phyloP scores from a whole-genome alignment of 2,797 vertebrate species.

The Danio jaintianensis region DNA sequence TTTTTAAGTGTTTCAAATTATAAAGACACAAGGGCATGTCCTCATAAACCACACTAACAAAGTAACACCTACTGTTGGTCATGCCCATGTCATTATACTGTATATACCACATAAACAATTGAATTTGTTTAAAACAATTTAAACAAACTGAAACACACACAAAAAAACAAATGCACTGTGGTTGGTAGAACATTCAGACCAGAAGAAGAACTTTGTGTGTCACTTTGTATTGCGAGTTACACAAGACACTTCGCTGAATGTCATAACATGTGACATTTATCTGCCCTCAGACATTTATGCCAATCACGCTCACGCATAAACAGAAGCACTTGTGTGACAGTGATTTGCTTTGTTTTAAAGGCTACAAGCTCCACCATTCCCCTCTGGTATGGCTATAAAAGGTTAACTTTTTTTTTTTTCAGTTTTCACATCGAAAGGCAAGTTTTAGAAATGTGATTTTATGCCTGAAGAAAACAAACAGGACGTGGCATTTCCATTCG shows the following conservation, averaged over 20 bases:
- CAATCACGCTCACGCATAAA: conserved; percentile 52
- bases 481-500: conserved; percentile 21
- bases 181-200: conserved; percentile 62
- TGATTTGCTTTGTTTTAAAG: conserved; percentile 49
- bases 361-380: conserved; percentile 37
- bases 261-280: conserved; percentile 74
- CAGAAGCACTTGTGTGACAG: conserved; percentile 41
- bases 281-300: conserved; percentile 52
- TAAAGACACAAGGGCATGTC: too few species aligned
- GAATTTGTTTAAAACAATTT: too few species aligned
- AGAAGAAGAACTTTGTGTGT: conserved; percentile 63
- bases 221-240: conserved; percentile 72
- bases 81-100: neutral
- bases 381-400: conserved; percentile 47
- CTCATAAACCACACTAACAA: too few species aligned
- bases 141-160: too few species aligned
- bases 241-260: conserved; percentile 67
- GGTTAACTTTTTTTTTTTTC: conserved; percentile 37
- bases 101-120: conserved; percentile 10
- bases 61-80: too few species aligned
- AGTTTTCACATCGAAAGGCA: conserved; percentile 28
- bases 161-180: conserved; percentile 38
- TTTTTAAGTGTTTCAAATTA: too few species aligned
- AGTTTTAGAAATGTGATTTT: conserved; percentile 28
- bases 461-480: conserved; percentile 46